Conservation (phyloP, 2,888 invertebrate species). For the Volucella inanis region DNA sequence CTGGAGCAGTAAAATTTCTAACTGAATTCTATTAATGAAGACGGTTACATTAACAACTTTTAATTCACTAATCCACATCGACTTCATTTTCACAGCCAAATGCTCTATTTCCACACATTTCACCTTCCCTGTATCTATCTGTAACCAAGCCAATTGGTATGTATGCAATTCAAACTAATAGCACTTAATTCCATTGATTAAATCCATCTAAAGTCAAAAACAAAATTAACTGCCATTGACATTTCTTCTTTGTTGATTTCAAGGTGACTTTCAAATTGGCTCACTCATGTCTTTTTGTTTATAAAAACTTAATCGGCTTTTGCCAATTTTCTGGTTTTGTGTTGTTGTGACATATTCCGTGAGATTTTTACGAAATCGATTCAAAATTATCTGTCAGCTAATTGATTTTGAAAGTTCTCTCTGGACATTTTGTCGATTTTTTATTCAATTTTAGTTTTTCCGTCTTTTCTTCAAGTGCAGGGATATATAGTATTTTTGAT, state of each 20-base stretch:
- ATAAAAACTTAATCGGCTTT: constrained; percentile 48
- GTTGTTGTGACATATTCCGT: constrained; percentile 22
- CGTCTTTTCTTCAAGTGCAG: constrained; percentile 41
- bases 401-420: constrained; percentile 51
- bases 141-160: no score
- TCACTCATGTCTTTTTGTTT: not conserved
- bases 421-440: not conserved
- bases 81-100: no score
- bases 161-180: constrained; percentile 21
- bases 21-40: no score
- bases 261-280: constrained; percentile 33
- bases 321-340: not conserved
- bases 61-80: no score
- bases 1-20: no score
- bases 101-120: no score
- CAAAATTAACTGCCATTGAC: constrained; percentile 27
- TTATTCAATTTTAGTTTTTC: not conserved
- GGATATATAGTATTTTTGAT: constrained; percentile 14
- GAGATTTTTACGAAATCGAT: constrained; percentile 34
- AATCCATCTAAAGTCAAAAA: constrained; percentile 37
- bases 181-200: constrained; percentile 15
- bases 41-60: no score
- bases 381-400: constrained; percentile 38
- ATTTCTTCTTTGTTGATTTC: constrained; percentile 2
- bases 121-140: no score